Base-by-base conservation (phyloP, 2,888 invertebrate genomes). In the Autographa pulchrina region DNA sequence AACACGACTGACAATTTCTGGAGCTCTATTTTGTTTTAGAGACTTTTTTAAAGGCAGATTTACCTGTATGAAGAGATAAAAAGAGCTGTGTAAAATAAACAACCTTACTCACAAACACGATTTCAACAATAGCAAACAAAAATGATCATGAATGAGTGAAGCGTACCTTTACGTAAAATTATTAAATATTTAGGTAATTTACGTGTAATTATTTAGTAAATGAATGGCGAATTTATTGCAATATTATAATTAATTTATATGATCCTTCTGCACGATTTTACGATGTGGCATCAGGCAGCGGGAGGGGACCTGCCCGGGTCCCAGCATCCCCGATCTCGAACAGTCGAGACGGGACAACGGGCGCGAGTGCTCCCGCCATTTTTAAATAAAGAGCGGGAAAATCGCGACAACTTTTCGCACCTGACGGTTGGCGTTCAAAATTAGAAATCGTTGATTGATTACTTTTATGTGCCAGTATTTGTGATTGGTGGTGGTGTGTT, bases 311-410 rank as follows among this genome's bases (percentile, higher is more conserved):
- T 68, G 75, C 80, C 83, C 78, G 74, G 83, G 70, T 73, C 68
- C 62, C 72, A 82, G 78, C 78, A 81, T 80, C 82, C 80, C 83
- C 87, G 85, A 85, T 84, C 70, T 61, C 83, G 79, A 81, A 79
- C 88, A 90, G 90, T 90, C 87, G 87, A 75, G 70, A 82, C 81
- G 79, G 81, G 84, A 85, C 87, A 69, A 70, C 77, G 77, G 84
- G 48, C 79, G 77, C 68, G 84, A 62, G 58, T 35, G 48, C 75
- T 76, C 81, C 68, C 79, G 80, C 76, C 67, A 68, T 72, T 82
- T 73, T 77, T 68, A 65, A 48, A n/a, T n/a, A n/a, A n/a, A 48
- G 67, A 84, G 68, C 75, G 75, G 72, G 80, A 81, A 78, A 78
- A 54, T 75, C 87, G 85, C 89, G 85, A 69, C 79, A 90, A 89